Percentiles rank a stretch among this genome's conserved stretches.
phyloP scores from a whole-genome alignment of 2,113 vertebrate species.

The Kryptolebias marmoratus region DNA sequence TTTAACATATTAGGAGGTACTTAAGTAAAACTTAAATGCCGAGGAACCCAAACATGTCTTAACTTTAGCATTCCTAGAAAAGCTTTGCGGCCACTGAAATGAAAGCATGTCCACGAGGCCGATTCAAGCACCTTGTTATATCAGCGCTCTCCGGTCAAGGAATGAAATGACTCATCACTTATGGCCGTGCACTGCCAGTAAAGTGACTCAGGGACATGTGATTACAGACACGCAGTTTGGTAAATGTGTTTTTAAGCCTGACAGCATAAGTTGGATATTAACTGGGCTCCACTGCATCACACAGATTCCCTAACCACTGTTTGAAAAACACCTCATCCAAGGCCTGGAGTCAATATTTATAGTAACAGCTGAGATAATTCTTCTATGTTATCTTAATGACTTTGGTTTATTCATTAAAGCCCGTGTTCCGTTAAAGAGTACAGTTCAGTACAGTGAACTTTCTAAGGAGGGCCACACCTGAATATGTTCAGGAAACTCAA shows the following conservation, averaged over 20 bases:
- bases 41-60: slow-evolving; percentile 8
- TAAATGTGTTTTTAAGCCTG: slow-evolving; percentile 46
- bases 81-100: slow-evolving; percentile 45
- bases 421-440: slow-evolving; percentile 32
- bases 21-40: slow-evolving; percentile 20
- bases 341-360: slow-evolving; percentile 39
- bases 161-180: slow-evolving; percentile 63
- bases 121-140: slow-evolving; percentile 49
- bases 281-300: not conserved
- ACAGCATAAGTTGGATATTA: slow-evolving; percentile 49
- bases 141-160: slow-evolving; percentile 32
- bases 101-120: slow-evolving; percentile 37
- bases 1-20: not conserved
- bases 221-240: slow-evolving; percentile 28
- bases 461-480: slow-evolving; percentile 72
- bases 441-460: slow-evolving; percentile 41
- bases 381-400: slow-evolving; percentile 35
- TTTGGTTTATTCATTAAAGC: slow-evolving; percentile 23
- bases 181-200: slow-evolving; percentile 48
- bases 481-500: slow-evolving; percentile 64
- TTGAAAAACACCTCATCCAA: slow-evolving; percentile 20
- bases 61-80: slow-evolving; percentile 49
- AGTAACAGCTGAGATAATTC: slow-evolving; percentile 38
- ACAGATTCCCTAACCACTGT: slow-evolving; percentile 8
- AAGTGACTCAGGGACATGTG: slow-evolving; percentile 44